Base-by-base conservation (phyloP, 2,888 invertebrate species). In the Matsumyia berberina region DNA sequence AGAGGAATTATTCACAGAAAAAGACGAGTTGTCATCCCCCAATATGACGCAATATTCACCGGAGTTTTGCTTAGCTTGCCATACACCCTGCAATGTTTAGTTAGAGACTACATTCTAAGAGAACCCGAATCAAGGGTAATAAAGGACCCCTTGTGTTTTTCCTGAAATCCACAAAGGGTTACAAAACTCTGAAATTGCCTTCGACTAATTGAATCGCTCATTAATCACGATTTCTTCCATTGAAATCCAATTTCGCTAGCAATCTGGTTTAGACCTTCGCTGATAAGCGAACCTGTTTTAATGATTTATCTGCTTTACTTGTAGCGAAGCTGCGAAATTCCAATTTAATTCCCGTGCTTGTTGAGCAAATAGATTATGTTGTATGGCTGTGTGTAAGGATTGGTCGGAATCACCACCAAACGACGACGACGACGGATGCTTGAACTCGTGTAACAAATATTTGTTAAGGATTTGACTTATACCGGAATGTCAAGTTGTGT, bases 401-500 rank as follows among this genome's bases (percentile, higher is more conserved):
- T n/a, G n/a, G n/a, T n/a, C 19, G 58, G 44, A 82, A 70, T 70
- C 77, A 64, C 39, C 24, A n/a, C n/a, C n/a, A n/a, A n/a, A 29
- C 24, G 17, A 53, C 33, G 24, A 35, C 58, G 19, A 31, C 53
- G 15, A 11, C 19, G 46, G 72, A 66, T 70, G 46, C 51, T 64
- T 67, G 73, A 69, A 69, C 51, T 74, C 80, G 44, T 74, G 80
- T 76, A 70, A 74, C 85, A 85, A 85, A 85, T 85, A 85, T 85
- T 85, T 85, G 85, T 70, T 17, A 29, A 80, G 80, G 80, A 70
- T 80, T 69, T 70, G 64, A 85, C 74, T 64, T 70, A 69, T 44
- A 80, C 80, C 74, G 85, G 85, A 85, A 85, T 85, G 85, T 85
- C 85, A 85, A 80, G 85, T 80, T 85, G 42, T 80, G 74, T 76